phyloP scores from a whole-genome alignment of 2,888 invertebrate species.

The Cerceris ruficornis region DNA sequence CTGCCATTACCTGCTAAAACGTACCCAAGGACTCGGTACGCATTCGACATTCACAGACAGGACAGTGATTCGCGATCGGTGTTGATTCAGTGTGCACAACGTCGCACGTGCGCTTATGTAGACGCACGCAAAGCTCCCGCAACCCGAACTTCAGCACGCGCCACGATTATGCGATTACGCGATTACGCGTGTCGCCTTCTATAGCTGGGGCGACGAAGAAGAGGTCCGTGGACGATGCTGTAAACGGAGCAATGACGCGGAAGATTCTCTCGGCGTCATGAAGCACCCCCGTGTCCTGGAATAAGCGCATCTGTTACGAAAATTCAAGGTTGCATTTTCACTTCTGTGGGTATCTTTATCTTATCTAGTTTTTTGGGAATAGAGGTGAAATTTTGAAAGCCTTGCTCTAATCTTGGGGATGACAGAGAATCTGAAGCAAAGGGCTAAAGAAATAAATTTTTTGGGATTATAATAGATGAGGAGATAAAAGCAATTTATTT shows the following conservation, averaged over 20 bases:
- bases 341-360: neutral
- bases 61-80: conserved; percentile 62
- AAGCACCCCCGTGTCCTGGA: conserved; percentile 14
- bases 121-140: conserved; percentile 75
- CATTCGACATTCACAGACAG: conserved; percentile 54
- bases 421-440: no score
- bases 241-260: conserved; percentile 63
- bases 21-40: conserved; percentile 39
- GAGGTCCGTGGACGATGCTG: conserved; percentile 39
- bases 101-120: conserved; percentile 69
- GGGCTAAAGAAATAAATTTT: no score
- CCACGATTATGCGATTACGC: conserved; percentile 80
- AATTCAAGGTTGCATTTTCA: conserved; percentile 5
- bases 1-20: conserved; percentile 61
- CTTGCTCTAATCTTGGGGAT: no score
- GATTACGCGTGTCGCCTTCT: conserved; percentile 81
- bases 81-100: conserved; percentile 77
- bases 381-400: no score
- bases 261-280: conserved; percentile 56
- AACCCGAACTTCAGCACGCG: conserved; percentile 80
- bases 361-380: no score
- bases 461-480: no score
- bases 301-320: conserved; percentile 35
- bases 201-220: conserved; percentile 40
- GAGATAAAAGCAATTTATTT: no score